Base-by-base conservation (phyloP, 1,140 invertebrate species). In the Nomia melanderi region DNA sequence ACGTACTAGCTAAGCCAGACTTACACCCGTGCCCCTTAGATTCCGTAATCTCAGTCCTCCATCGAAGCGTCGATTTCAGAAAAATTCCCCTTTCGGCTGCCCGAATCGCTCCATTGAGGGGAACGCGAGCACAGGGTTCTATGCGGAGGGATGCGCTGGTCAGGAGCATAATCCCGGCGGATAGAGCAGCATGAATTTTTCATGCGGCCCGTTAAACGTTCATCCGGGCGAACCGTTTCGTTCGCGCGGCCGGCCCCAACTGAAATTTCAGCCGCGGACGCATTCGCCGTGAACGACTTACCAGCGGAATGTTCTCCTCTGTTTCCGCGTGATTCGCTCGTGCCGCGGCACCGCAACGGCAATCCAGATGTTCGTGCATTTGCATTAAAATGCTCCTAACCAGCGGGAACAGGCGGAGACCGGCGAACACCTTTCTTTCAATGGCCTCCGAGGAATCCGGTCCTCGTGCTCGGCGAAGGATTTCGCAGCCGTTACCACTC, bases 311-410 rank as follows among this genome's bases (percentile, higher is more conserved):
- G 62, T 57, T 82, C 67, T 71, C 70, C 74, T 79, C 60, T 72
- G 77, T 75, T 78, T 82, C 44, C 59, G 31, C 50, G 70, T 57
- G 76, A 78, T 78, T 70, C 70, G 53, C 20, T 8, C 20, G 47
- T 44, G 63, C 63, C 31, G 29, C 25, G 25, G 47, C 41, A 23
- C 39, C 25, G 60, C 70, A 64, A 50, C 64, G 77, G 50, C 41
- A 36, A 64, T 72, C 67, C 71, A 72, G 66, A 73, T 69, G 81
- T 75, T 64, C 71, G 9, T 29, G 66, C 80, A 84, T 84, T 84
- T 84, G 77, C 82, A 84, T 84, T 77, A 84, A 84, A 84, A 84
- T 83, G 77, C 77, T 44, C 44, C 41, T 64, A 80, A 56, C 54
- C 33, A n/a, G n/a, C n/a, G n/a, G n/a, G n/a, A n/a, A n/a, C n/a